These are phyloP conservation scores for Rhynchomys soricoides DNA, from an alignment of 2,113 vertebrate species.

Conservation along the genomic window DNA sequence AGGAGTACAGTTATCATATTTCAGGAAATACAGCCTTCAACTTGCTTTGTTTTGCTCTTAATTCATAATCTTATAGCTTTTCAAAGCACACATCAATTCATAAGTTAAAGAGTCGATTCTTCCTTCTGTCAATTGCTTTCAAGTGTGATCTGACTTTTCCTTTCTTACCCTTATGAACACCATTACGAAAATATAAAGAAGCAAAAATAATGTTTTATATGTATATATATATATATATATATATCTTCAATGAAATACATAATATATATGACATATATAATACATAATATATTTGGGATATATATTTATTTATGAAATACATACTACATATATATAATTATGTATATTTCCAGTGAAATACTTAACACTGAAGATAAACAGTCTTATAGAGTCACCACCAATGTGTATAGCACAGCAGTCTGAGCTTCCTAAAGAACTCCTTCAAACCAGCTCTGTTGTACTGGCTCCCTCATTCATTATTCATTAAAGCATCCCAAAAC, in stretches of 20 bases:
- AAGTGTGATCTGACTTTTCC: neutral
- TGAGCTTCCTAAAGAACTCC: neutral
- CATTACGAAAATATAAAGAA: neutral
- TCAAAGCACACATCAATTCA: neutral
- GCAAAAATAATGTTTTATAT: neutral
- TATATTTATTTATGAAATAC: neutral
- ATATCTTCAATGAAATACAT: constrained; percentile 2
- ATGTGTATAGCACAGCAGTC: neutral
- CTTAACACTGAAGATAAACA: neutral
- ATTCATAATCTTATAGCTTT: neutral
- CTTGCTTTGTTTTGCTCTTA: constrained; percentile 22
- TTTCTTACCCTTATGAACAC: constrained; percentile 1
- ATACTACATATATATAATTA: neutral
- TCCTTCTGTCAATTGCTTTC: neutral
- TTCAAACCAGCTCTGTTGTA: neutral
- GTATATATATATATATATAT: neutral
- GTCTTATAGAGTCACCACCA: neutral
- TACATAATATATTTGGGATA: neutral
- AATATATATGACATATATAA: neutral
- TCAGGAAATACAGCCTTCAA: neutral
- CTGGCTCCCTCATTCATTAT: neutral
- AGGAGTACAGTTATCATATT: neutral
- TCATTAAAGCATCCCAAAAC: neutral
- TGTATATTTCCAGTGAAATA: constrained; percentile 16
- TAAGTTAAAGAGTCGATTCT: neutral